Conservation (phyloP, 2,888 invertebrate species). For the Alcis repandata region DNA sequence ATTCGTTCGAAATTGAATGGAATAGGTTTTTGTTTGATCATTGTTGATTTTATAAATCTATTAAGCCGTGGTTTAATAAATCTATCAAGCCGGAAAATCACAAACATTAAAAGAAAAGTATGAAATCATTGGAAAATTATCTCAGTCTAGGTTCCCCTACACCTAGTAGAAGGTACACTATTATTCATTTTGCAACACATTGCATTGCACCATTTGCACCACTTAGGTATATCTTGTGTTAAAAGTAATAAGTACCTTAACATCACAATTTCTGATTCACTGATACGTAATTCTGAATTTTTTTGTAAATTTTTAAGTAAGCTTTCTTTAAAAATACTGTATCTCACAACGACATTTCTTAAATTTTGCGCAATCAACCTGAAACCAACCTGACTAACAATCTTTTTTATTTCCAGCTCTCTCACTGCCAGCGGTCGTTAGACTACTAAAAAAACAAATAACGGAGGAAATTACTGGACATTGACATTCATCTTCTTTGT, state of each 20-base stretch:
- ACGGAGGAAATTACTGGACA: constrained; percentile 50
- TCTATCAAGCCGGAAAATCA: too few species aligned
- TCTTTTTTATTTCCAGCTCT: constrained; percentile 60
- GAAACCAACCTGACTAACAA: constrained; percentile 1
- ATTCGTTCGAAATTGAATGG: neutral
- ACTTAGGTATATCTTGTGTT: neutral
- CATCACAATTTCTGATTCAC: neutral
- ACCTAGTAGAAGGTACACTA: too few species aligned
- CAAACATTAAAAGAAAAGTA: too few species aligned
- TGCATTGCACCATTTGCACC: too few species aligned
- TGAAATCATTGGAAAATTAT: neutral
- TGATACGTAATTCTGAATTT: neutral
- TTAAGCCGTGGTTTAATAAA: too few species aligned
- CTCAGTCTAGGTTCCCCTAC: too few species aligned
- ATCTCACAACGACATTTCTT: neutral
- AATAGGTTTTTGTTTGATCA: neutral
- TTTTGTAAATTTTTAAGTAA: neutral
- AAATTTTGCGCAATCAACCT: constrained; percentile 5
- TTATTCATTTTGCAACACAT: too few species aligned
- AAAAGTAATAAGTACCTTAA: neutral
- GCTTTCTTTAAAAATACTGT: constrained; percentile 1
- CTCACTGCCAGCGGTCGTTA: constrained; percentile 50
- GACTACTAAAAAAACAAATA: constrained; percentile 44
- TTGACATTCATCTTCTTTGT: constrained; percentile 35
- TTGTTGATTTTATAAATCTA: neutral